Base-by-base conservation (phyloP, 2,888 invertebrate genomes). In the Drosophila heteroneura region DNA sequence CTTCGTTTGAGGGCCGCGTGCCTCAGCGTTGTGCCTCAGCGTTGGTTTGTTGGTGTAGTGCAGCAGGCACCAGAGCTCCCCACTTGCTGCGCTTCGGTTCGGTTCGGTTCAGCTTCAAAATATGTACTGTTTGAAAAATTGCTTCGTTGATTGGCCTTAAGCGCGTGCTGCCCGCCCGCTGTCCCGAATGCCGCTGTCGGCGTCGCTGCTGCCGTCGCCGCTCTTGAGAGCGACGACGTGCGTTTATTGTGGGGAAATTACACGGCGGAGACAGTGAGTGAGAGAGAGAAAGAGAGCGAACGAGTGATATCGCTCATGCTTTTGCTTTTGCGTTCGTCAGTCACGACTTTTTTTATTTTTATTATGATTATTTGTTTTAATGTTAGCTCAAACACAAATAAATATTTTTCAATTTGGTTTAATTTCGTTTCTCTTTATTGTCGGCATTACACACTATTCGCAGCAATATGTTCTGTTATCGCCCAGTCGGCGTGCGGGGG, bases 131-230 rank as follows among this genome's bases (percentile, higher is more conserved):
- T 87, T 84, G 80, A 85, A 85, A 84, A 82, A 84, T 87, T 74
- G 78, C 76, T 84, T 82, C 85, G 89, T 87, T 89, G 89, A 89
- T 89, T 84, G 85, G 85, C 84, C 89, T 84, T 82, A 89, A 86
- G 85, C 78, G 75, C 73, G 66, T 79, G 76, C 72, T 75, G 73
- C 65, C 74, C 60, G 70, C 73, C 74, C 66, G 76, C 69, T 68
- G 77, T 56, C 65, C 61, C 62, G 66, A 58, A 44, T 68, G 79
- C 32, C 62, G 61, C 53, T 26, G 79, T 41, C 60, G 67, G 9
- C 53, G 74, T 28, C 59, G 52, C 59, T 51, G 47, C 47, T 16
- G 59, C 37, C 44, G 35, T 49, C 44, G 62, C 53, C 47, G 59
- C 54, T 39, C 51, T 56, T 47, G 63, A 74, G 70, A 67, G 80